Conservation (phyloP, 2,797 vertebrate genomes). For the Orestias chungarensis region DNA sequence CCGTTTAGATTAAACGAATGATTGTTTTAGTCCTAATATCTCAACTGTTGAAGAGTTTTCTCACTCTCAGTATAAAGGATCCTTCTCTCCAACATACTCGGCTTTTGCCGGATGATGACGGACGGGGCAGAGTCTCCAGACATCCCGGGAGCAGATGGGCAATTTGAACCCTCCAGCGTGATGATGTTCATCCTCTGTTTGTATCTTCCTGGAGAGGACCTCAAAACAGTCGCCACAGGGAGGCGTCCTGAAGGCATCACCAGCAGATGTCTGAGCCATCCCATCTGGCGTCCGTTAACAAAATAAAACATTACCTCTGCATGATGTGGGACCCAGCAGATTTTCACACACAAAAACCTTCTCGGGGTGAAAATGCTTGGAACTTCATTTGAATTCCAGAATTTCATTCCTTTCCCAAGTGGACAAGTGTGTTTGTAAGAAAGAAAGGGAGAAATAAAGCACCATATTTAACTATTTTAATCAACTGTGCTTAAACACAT, state of each 20-base stretch:
- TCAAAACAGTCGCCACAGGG: conserved; percentile 40
- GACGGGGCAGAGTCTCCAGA: conserved; percentile 21
- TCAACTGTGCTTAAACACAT: background rate
- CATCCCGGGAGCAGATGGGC: conserved; percentile 47
- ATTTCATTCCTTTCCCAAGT: background rate
- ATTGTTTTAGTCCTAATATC: too few species aligned
- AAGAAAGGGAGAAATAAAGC: background rate
- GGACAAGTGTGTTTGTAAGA: background rate
- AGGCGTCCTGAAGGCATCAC: conserved; percentile 30
- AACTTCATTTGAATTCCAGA: background rate
- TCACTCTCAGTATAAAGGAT: background rate
- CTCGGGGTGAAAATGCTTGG: background rate
- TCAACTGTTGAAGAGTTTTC: background rate
- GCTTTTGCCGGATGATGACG: background rate
- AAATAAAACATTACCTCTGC: conserved; percentile 2
- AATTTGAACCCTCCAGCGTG: conserved; percentile 41
- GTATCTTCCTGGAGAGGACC: conserved; percentile 20
- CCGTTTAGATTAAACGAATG: too few species aligned
- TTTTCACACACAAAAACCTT: background rate
- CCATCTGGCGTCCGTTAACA: conserved; percentile 7
- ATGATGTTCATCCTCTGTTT: conserved; percentile 29
- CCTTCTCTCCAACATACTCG: conserved; percentile 12
- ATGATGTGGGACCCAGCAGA: background rate
- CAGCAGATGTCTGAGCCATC: conserved; percentile 31
- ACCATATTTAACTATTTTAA: background rate